Evolutionary conservation across 2,113 vertebrate genomes (phyloP).

Genomic region (Pelmatolapia mariae): DNA sequence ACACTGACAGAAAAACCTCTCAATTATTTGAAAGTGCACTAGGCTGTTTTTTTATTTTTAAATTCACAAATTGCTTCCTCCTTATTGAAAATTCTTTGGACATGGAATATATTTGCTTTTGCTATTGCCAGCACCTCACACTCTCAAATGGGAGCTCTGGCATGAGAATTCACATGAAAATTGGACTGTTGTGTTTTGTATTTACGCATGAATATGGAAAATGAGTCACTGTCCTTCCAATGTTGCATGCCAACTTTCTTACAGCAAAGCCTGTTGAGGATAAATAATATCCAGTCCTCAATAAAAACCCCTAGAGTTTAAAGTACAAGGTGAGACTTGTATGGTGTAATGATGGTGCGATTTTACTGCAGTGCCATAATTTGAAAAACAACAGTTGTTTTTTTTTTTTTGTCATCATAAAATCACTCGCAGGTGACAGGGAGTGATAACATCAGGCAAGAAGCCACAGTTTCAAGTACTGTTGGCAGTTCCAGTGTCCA

Average conservation of each 20-base stretch:
- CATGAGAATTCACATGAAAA: neutral
- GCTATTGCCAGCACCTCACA: neutral
- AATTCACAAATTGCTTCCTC: neutral
- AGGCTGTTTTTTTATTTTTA: neutral
- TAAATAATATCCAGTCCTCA: neutral
- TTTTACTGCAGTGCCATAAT: neutral
- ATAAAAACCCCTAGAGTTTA: neutral
- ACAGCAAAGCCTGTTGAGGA: neutral
- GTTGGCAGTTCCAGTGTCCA: neutral
- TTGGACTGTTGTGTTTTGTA: neutral
- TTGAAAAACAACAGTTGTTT: neutral
- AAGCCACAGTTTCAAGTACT: neutral
- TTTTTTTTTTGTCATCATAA: neutral
- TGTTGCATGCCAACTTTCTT: neutral
- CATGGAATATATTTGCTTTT: neutral
- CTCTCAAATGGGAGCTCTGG: neutral
- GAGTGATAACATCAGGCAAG: neutral
- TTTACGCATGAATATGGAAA: neutral
- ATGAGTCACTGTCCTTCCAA: neutral
- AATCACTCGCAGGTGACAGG: neutral
- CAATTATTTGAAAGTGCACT: neutral
- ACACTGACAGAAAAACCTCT: neutral
- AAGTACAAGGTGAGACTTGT: neutral
- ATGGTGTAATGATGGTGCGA: neutral
- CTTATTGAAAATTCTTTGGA: neutral